phyloP scores from a whole-genome alignment of 1,140 invertebrate species.

The Daktulosphaira vitifoliae region DNA sequence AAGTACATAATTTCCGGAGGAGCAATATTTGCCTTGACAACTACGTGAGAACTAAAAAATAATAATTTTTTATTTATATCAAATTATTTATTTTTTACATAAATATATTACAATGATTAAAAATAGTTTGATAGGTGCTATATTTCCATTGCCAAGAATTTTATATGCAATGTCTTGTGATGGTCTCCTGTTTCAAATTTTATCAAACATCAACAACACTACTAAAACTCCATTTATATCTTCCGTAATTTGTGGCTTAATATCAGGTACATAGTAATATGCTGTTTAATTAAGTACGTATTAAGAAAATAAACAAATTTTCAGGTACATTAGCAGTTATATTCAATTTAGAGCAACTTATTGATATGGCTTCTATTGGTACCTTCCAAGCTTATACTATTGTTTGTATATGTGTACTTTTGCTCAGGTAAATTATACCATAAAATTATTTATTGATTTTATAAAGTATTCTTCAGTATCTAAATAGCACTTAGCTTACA shows the following conservation, averaged over 20 bases:
- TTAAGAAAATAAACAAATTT: neutral
- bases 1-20: slow-evolving; percentile 79
- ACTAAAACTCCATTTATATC: slow-evolving; percentile 39
- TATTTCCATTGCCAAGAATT: slow-evolving; percentile 73
- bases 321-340: slow-evolving; percentile 69
- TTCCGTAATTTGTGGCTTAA: slow-evolving; percentile 37
- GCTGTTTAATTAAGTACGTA: neutral
- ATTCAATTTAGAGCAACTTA: slow-evolving; percentile 77
- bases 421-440: slow-evolving; percentile 57
- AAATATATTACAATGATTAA: neutral
- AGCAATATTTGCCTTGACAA: slow-evolving; percentile 32
- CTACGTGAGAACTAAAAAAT: slow-evolving; percentile 12
- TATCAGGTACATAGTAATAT: slow-evolving; percentile 33
- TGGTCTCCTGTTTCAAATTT: slow-evolving; percentile 69
- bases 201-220: slow-evolving; percentile 55
- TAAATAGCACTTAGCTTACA: no score
- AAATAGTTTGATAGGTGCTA: slow-evolving; percentile 68
- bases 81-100: neutral
- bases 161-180: slow-evolving; percentile 84
- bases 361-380: slow-evolving; percentile 93
- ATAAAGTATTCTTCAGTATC: no score
- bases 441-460: no score
- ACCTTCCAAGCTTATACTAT: slow-evolving; percentile 87
- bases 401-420: slow-evolving; percentile 77
- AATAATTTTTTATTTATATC: neutral